Evolutionary conservation across 2,113 vertebrate species (phyloP).

Genomic region (Mobula birostris): DNA sequence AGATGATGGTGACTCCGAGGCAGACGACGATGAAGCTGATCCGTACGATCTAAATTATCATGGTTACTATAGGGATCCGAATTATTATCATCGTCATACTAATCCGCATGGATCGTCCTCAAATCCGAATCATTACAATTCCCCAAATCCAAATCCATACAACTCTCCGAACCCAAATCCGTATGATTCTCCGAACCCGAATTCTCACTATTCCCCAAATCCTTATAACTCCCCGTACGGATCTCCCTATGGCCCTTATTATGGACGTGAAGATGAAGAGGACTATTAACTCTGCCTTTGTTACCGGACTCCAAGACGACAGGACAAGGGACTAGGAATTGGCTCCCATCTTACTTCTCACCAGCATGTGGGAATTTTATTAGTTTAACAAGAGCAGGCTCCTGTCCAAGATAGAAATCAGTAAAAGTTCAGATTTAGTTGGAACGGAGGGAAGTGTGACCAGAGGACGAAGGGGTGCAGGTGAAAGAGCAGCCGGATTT

Average conservation of each 20-base stretch:
- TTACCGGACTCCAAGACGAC: background rate
- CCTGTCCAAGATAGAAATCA: too few species aligned
- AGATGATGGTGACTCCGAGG: slow-evolving; percentile 41
- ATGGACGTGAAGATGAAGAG: background rate
- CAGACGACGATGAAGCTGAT: slow-evolving; percentile 42
- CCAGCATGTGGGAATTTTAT: background rate
- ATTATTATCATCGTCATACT: background rate
- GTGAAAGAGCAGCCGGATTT: background rate
- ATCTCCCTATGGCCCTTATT: background rate
- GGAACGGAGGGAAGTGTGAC: background rate
- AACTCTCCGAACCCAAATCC: too few species aligned
- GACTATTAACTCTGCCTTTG: slow-evolving; percentile 44
- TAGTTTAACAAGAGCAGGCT: background rate
- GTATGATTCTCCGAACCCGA: background rate
- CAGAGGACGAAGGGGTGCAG: too few species aligned
- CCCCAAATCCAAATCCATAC: background rate
- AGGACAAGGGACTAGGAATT: background rate
- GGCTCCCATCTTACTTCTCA: background rate
- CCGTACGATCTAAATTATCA: background rate
- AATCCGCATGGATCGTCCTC: background rate
- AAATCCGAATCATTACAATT: too few species aligned
- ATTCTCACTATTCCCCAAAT: background rate
- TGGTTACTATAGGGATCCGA: background rate
- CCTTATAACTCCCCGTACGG: background rate
- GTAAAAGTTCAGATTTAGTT: background rate